Base-by-base conservation (phyloP, 1,140 invertebrate genomes). In the Drosophila kurseongensis region DNA sequence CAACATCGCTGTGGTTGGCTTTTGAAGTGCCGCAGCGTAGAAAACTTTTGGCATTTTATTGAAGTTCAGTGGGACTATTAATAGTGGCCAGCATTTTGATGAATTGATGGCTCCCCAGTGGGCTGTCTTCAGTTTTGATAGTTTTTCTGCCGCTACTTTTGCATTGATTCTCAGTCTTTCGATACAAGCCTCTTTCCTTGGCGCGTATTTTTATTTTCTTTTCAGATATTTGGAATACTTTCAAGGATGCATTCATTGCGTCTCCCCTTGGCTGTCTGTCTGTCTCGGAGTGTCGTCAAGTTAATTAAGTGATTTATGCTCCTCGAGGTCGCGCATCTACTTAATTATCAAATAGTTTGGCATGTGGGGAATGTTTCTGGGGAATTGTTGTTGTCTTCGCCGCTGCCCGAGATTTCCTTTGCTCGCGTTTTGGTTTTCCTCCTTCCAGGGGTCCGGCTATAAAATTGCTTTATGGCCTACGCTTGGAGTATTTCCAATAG, bases 301-400 rank as follows among this genome's bases (percentile, higher is more conserved):
- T 90, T 89, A 89, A 89, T 89, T 89, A 89, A 89, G 84, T 89
- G 84, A 89, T 89, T 89, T 89, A 89, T 90, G 80, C 77, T 68
- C 77, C 47, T 84, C 68, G 85, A 90, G 85, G 84, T 89, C 85
- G 85, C 80, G 80, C 73, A 78, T 89, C 84, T 89, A 89, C 84
- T 89, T 89, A 89, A 89, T 89, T 89, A 89, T 89, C 84, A 89
- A 89, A 89, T 89, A 90, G 77, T 89, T 82, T 89, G 84, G 84
- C 80, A 89, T 90, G 79, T 80, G 63, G 66, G 77, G 85, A 89
- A 89, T 89, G 77, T 89, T 89, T 80, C 59, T 50, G 61, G 45
- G 69, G 75, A 79, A 86, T 80, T 23, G 23, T 83, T 83, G 69
- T 80, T 80, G 51, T 29, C 60, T 65, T 36, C 36, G 29, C n/a